A percentile compares a stretch with the other conserved stretches of the same genome.
Evolutionary conservation across 2,797 vertebrate species (phyloP).

Genomic region (Rhinoraja longicauda): DNA sequence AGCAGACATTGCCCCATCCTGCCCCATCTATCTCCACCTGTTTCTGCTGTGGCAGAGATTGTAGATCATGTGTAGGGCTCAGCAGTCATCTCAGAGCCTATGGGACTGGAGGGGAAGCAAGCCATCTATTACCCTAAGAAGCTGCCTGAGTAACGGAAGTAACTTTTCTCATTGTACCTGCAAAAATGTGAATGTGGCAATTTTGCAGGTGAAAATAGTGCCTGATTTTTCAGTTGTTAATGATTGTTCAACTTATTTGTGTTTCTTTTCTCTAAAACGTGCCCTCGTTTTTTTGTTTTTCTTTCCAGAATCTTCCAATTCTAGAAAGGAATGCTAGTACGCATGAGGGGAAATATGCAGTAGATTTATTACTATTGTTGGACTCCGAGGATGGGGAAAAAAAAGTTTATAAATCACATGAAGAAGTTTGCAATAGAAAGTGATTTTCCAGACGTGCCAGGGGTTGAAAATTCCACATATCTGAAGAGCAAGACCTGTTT

Average conservation of each 20-base stretch:
- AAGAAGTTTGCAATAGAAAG: constrained; percentile 24
- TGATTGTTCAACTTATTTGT: background rate
- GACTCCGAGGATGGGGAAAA: background rate
- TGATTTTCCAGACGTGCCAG: constrained; percentile 38
- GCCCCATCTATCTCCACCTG: too few species aligned
- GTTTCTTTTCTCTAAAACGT: background rate
- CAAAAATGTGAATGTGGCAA: background rate
- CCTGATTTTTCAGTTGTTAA: background rate
- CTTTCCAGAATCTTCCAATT: background rate
- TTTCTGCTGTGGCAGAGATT: too few species aligned
- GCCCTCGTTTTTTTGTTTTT: background rate
- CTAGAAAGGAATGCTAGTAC: background rate
- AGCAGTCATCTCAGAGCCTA: too few species aligned
- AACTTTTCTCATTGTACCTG: background rate
- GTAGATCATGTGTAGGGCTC: too few species aligned
- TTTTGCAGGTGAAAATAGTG: background rate
- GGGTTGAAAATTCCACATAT: constrained; percentile 13
- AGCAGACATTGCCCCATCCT: too few species aligned
- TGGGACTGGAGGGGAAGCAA: too few species aligned
- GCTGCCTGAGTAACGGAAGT: too few species aligned
- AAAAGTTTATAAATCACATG: constrained; percentile 28
- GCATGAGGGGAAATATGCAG: background rate
- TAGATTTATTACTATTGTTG: constrained; percentile 13
- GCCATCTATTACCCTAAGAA: too few species aligned
- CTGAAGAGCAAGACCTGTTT: constrained; percentile 11